Base-by-base conservation (phyloP, 1,140 invertebrate species). In the Drosophila seguyi region DNA sequence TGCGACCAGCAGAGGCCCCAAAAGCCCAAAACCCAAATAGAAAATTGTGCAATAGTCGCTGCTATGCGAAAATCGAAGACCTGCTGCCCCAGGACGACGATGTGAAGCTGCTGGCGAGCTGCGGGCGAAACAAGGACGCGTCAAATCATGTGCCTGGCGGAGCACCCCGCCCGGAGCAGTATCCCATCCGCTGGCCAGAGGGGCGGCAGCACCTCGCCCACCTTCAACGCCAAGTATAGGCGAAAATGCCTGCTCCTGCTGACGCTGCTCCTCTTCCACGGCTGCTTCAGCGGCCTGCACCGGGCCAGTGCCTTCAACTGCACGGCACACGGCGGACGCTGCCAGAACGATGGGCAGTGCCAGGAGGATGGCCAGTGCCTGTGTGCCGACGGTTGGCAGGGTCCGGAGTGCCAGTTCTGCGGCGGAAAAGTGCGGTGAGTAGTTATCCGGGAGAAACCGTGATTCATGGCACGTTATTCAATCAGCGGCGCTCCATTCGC, bases 301-400 rank as follows among this genome's bases (percentile, higher is more conserved):
- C 85, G 79, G 34, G 87, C 84, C 48, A 79, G 82, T n/a, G 91
- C 91, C 44, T 92, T 91, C 67, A 81, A 93, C 68, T 91, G 92
- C 73, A 88, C 85, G 16, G 93, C 93, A 58, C 91, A 93, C 47
- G 81, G 83, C 45, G 85, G 88, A 78, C 92, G 92, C 60, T 95
- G 93, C 90, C 95, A 96, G 93, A 93, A 95, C 75, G 96, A 97
- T 93, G 96, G 96, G 34, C 93, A 94, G 59, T 98, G 97, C 74
- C 95, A 94, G 95, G 91, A 97, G 97, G 94, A 96, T 95, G 83
- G 97, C 94, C 91, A 90, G 86, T 98, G 98, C 94, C 93, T 97
- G 58, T 99, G 98, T 94, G 95, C 95, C 90, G 96, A 97, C 92
- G 98, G 97, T 53, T 99, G 97, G 97, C 96, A 97, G 93, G 97